Conservation (phyloP, 2,888 invertebrate genomes). For the Ophioninae sp. region DNA sequence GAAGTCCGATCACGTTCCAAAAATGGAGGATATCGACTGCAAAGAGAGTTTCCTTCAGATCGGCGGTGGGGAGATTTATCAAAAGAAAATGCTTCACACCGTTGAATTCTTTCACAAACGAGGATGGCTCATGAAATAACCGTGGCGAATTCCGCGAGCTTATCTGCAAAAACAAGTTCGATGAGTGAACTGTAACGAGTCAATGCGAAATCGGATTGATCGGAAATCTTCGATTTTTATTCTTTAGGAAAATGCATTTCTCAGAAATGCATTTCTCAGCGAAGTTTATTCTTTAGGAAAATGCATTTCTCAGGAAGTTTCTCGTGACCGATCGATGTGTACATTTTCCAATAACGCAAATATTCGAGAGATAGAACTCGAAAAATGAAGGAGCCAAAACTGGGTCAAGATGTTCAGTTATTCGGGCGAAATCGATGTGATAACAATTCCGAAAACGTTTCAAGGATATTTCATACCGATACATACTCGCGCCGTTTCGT, state of each 20-base stretch:
- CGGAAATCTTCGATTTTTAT: background rate
- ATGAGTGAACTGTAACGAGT: background rate
- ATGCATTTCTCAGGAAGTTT: background rate
- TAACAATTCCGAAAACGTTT: background rate
- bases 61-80: conserved; percentile 70
- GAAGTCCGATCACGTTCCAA: conserved; percentile 69
- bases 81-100: conserved; percentile 73
- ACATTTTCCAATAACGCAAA: background rate
- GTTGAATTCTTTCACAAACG: conserved; percentile 71
- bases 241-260: background rate
- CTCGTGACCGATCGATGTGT: background rate
- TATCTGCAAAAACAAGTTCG: background rate
- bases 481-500: background rate
- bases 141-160: background rate
- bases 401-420: too few relatives aligned
- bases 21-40: conserved; percentile 70
- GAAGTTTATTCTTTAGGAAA: too few relatives aligned
- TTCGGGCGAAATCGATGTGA: background rate
- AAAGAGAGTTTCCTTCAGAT: conserved; percentile 70
- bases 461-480: background rate
- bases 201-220: background rate
- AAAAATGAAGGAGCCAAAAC: background rate
- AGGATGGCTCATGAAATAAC: conserved; percentile 73
- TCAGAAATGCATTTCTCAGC: too few relatives aligned
- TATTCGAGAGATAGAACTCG: background rate